These are phyloP conservation scores for Macrostomum lignano DNA, from an alignment of 1,140 invertebrate species.

Conservation along the genomic window DNA sequence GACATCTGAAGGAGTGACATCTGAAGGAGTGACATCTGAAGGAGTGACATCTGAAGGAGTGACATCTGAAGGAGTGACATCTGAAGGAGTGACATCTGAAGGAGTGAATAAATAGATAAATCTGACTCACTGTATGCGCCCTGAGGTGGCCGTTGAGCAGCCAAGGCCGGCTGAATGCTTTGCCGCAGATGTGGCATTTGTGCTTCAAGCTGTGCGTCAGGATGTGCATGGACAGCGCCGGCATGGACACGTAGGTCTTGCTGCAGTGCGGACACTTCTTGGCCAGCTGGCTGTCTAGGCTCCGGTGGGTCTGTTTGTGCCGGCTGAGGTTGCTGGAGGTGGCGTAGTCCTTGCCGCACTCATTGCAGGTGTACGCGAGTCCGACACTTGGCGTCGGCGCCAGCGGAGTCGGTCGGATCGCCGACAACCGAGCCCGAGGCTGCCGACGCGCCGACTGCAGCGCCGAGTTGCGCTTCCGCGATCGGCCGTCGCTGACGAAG, in stretches of 20 bases:
- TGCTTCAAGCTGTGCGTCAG: constrained; percentile 83
- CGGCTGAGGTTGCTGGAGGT: constrained; percentile 74
- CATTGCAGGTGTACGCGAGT: constrained; percentile 72
- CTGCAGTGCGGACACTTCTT: constrained; percentile 74
- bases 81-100: too few relatives aligned
- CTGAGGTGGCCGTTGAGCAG: constrained; percentile 41
- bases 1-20: too few relatives aligned
- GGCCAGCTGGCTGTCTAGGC: constrained; percentile 58
- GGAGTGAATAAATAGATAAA: too few relatives aligned
- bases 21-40: too few relatives aligned
- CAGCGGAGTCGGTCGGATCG: constrained; percentile 7
- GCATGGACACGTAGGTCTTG: constrained; percentile 71
- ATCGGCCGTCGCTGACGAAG: constrained; percentile 65
- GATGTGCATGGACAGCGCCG: constrained; percentile 92
- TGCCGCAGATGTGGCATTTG: constrained; percentile 79
- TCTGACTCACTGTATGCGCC: constrained; percentile 28
- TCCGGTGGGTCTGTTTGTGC: constrained; percentile 80
- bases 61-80: too few relatives aligned
- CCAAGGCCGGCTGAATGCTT: constrained; percentile 85
- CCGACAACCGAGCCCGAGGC: not conserved
- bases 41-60: too few relatives aligned
- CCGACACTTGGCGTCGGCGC: too few relatives aligned
- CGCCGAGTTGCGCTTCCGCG: constrained; percentile 35
- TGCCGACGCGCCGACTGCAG: too few relatives aligned
- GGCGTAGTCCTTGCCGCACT: constrained; percentile 80